Base-by-base conservation (phyloP, 2,888 invertebrate species). In the Cybosia mesomella region DNA sequence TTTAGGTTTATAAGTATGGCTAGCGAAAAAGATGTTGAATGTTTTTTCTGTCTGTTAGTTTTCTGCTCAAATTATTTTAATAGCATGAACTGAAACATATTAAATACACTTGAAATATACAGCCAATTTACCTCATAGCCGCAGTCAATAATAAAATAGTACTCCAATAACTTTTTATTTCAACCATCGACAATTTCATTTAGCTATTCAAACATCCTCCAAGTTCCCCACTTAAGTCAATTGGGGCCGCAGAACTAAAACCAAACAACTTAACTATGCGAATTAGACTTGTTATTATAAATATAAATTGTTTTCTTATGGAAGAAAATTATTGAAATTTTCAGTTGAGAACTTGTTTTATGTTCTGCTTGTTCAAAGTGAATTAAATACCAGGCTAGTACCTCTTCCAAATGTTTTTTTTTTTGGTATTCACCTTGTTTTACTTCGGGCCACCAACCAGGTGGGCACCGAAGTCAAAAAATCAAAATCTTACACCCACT, bases 211-310 rank as follows among this genome's bases (percentile, higher is more conserved):
- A 24, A 39, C n/a, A 59, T n/a, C 7, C 34, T 34, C 36, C 22
- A 65, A 66, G 66, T 66, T 66, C 1, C 10, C 66, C 39, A 54
- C 59, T 58, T 49, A 58, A 65, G 43, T 65, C 66, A 60, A 66
- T 59, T 58, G n/a, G 36, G 21, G 32, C 24, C 49, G 0, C 18
- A 8, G 9, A 59, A 66, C 59, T 60, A 21, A 59, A 66, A 66
- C 22, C 28, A 53, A 65, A 58, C 49, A 59, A 24, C 58, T 58
- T 58, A 43, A 64, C 36, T 60, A 58, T 32, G 22, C 18, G n/a
- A 66, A 66, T 66, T 39, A 66, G 28, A 53, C 15, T 22, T 2
- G 34, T 49, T 49, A 49, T 59, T 54, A 59, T 59, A 49, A 59
- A 55, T 22, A 53, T 24, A 32, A 53, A 61, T 13, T 32, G 49